Evolutionary conservation across 2,113 vertebrate species (phyloP).

Genomic region (Takifugu flavidus): DNA sequence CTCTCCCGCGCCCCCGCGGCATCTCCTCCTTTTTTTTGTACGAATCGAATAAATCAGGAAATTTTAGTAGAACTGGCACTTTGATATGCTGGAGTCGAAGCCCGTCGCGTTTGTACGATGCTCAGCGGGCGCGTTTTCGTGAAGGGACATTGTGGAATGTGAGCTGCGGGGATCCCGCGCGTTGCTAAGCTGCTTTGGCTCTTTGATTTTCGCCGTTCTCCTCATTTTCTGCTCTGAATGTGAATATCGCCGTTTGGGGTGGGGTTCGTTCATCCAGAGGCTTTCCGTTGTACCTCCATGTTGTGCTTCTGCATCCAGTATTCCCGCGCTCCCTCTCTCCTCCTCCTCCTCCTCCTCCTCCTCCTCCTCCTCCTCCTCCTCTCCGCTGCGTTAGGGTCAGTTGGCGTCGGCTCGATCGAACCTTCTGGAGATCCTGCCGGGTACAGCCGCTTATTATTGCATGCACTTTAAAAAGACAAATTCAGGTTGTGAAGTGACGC

Average conservation of each 20-base stretch:
- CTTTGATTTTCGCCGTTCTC: conserved; percentile 47
- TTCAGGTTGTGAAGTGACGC: conserved; percentile 85
- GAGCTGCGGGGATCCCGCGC: conserved; percentile 72
- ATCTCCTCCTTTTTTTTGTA: conserved; percentile 94
- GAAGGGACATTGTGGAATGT: conserved; percentile 78
- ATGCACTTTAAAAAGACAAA: conserved; percentile 97
- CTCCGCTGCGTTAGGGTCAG: conserved; percentile 75
- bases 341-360: background rate
- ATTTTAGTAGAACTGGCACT: conserved; percentile 98
- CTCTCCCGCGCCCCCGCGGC: conserved; percentile 90
- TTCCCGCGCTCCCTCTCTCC: conserved; percentile 79
- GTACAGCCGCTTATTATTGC: conserved; percentile 94
- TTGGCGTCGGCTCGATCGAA: conserved; percentile 81
- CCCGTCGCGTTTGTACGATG: conserved; percentile 90
- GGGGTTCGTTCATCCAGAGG: conserved; percentile 32
- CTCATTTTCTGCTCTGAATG: conserved; percentile 82
- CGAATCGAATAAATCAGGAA: conserved; percentile 97
- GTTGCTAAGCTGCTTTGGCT: conserved; percentile 77
- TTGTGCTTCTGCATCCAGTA: conserved; percentile 76
- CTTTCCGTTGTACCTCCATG: conserved; percentile 81
- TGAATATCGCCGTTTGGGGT: conserved; percentile 86
- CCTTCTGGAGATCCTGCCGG: conserved; percentile 82
- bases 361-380: background rate
- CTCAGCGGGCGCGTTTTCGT: conserved; percentile 41
- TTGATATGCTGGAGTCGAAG: conserved; percentile 97